Percentiles rank a stretch among this genome's conserved stretches.
These are phyloP conservation scores for Phoenicopterus ruber DNA, from an alignment of 2,113 vertebrate genomes.

Conservation along the genomic window DNA sequence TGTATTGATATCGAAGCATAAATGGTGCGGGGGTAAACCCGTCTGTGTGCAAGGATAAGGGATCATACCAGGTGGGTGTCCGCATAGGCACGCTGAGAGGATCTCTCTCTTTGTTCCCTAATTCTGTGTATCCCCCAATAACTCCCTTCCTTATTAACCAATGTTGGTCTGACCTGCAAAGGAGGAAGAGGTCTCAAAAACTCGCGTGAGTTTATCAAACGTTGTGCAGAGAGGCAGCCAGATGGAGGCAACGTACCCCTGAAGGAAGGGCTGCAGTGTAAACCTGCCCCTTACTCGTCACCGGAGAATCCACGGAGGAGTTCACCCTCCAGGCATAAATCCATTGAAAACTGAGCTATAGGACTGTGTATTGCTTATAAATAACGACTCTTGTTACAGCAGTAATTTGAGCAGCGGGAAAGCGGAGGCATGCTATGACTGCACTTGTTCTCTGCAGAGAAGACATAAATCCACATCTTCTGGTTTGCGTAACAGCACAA, in stretches of 20 bases:
- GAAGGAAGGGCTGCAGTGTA: neutral
- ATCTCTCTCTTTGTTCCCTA: neutral
- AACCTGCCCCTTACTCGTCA: neutral
- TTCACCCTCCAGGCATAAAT: constrained; percentile 11
- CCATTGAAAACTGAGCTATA: neutral
- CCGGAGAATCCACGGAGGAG: neutral
- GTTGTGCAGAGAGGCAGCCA: neutral
- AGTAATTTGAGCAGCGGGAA: neutral
- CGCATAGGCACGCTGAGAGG: no score
- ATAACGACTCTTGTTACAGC: neutral
- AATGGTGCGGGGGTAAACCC: neutral
- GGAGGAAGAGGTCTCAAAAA: neutral
- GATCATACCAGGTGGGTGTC: neutral
- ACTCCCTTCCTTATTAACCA: neutral
- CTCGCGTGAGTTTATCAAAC: neutral
- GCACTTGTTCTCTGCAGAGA: constrained; percentile 27
- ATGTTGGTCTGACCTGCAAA: neutral
- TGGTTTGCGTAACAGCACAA: neutral
- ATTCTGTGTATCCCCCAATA: neutral
- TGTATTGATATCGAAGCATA: neutral
- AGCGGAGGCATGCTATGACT: neutral
- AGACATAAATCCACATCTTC: constrained; percentile 12
- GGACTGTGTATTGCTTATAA: neutral
- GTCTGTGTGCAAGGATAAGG: neutral
- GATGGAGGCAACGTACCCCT: neutral